Conservation (phyloP, 2,888 invertebrate genomes). For the Blomia tropicalis region DNA sequence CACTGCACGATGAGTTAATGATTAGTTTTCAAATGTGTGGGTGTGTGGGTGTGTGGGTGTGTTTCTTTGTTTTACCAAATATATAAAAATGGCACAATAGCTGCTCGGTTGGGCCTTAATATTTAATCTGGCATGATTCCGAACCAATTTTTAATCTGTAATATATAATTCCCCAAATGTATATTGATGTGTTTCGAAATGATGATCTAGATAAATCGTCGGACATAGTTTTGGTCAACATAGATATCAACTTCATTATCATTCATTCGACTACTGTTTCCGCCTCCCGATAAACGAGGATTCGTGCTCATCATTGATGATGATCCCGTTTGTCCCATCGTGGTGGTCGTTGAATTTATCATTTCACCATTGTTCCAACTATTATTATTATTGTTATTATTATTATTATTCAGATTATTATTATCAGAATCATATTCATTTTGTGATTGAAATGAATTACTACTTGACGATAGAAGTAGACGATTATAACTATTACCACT, state of each 20-base stretch:
- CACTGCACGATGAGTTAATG: no score
- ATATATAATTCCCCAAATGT: no score
- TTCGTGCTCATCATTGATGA: no score
- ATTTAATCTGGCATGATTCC: no score
- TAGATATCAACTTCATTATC: constrained; percentile 91
- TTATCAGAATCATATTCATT: constrained; percentile 60
- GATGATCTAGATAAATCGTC: background rate
- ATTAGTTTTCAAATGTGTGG: no score
- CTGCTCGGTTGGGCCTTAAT: no score
- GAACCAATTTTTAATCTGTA: no score
- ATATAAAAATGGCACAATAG: no score
- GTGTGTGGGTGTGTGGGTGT: no score
- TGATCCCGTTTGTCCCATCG: no score
- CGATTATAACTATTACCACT: constrained; percentile 14
- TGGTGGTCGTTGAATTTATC: background rate
- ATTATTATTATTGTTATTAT: background rate
- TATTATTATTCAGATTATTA: constrained; percentile 37
- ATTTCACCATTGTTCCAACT: background rate
- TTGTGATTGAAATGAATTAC: constrained; percentile 11
- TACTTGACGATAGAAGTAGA: background rate
- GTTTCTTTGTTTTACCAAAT: no score
- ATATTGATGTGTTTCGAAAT: background rate
- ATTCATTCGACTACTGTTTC: constrained; percentile 48
- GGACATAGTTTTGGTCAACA: constrained; percentile 64
- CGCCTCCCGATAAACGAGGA: constrained; percentile 20